Evolutionary conservation across 2,797 vertebrate genomes (phyloP).

Genomic region (Pipistrellus nathusii): DNA sequence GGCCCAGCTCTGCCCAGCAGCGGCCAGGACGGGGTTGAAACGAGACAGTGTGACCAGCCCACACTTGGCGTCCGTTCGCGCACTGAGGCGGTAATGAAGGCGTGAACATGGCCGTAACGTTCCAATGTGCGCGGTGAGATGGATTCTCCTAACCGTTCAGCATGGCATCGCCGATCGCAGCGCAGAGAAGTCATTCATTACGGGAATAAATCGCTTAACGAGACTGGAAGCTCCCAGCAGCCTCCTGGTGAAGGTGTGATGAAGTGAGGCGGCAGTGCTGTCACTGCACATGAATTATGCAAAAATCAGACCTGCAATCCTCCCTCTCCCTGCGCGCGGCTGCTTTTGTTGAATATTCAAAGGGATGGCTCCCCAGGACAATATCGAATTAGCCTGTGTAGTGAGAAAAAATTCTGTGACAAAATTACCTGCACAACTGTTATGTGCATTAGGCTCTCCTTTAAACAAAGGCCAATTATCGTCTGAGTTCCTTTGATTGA

Average conservation of each 20-base stretch:
- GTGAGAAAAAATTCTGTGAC: constrained; percentile 87
- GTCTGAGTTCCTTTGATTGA: not conserved
- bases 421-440: constrained; percentile 85
- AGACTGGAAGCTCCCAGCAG: constrained; percentile 89
- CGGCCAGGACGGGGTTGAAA: constrained; percentile 64
- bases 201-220: constrained; percentile 92
- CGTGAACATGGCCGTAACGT: constrained; percentile 88
- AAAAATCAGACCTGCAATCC: constrained; percentile 89
- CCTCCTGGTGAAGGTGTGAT: constrained; percentile 87
- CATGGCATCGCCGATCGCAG: constrained; percentile 86
- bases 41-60: constrained; percentile 86
- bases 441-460: constrained; percentile 53
- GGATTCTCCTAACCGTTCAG: constrained; percentile 87
- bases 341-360: constrained; percentile 92
- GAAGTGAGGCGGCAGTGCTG: constrained; percentile 87
- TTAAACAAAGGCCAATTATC: constrained; percentile 21
- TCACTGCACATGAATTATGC: constrained; percentile 91
- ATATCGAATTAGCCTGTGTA: constrained; percentile 89
- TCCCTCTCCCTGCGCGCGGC: constrained; percentile 85
- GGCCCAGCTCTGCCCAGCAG: constrained; percentile 53
- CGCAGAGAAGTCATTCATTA: constrained; percentile 92
- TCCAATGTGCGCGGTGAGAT: constrained; percentile 85
- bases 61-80: constrained; percentile 84
- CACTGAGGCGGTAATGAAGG: constrained; percentile 88
- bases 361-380: constrained; percentile 90